Evolutionary conservation across 2,113 vertebrate species (phyloP).

Genomic region (Pelobates fuscus): DNA sequence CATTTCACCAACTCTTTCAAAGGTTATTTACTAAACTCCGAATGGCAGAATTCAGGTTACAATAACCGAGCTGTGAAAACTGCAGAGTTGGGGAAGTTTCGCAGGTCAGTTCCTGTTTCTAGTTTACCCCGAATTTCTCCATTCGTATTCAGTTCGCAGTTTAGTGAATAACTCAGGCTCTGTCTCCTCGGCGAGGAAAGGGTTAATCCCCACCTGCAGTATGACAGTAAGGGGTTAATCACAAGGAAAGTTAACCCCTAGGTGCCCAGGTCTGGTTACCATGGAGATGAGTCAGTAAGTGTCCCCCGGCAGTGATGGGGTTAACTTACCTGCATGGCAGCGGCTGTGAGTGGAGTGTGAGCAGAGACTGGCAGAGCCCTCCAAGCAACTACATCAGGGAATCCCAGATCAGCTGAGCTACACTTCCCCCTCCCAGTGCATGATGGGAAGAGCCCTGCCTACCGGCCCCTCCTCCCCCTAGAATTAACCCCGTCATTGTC

Average conservation of each 20-base stretch:
- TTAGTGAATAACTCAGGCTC: too few species aligned
- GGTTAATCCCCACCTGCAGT: fast-evolving
- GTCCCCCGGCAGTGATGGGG: background rate
- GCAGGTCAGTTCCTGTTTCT: too few species aligned
- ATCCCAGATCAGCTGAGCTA: constrained; percentile 7
- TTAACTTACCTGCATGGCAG: constrained; percentile 17
- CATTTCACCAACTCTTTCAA: too few species aligned
- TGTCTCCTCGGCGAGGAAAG: background rate
- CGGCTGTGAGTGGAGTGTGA: background rate
- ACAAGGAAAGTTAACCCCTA: background rate
- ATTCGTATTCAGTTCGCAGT: too few species aligned
- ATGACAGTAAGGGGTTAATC: fast-evolving
- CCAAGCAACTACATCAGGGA: background rate
- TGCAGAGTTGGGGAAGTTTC: too few species aligned
- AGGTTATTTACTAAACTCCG: too few species aligned
- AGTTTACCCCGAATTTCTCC: too few species aligned
- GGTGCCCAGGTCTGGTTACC: background rate
- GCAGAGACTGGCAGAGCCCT: background rate
- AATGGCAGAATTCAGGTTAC: too few species aligned
- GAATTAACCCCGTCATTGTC: too few species aligned
- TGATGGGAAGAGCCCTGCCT: constrained; percentile 12
- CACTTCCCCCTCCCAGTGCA: background rate
- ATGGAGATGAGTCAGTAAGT: background rate
- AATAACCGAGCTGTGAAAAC: too few species aligned
- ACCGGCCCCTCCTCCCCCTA: too few species aligned